Conservation (phyloP, 2,797 vertebrate genomes). For the Hemibagrus guttatus region DNA sequence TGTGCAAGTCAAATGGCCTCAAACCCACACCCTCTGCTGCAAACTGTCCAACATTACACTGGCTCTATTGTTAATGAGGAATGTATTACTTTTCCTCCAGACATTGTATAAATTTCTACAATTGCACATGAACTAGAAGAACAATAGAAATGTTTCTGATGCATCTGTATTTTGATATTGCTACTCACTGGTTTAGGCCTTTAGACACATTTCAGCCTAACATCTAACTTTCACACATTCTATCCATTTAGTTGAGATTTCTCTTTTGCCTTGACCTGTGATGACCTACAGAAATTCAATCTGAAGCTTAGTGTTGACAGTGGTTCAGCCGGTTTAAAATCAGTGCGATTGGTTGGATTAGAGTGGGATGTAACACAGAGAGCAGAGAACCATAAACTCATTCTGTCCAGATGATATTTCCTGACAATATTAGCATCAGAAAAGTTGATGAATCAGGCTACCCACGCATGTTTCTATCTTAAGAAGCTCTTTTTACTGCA, state of each 20-base stretch:
- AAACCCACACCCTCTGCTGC: not conserved
- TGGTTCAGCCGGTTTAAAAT: not conserved
- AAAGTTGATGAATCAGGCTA: slow-evolving; percentile 22
- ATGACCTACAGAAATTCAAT: not conserved
- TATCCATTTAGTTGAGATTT: not conserved
- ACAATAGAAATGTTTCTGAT: not conserved
- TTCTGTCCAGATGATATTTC: slow-evolving; percentile 11
- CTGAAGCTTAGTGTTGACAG: not conserved
- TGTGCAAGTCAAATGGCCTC: not conserved
- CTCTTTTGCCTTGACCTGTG: not conserved
- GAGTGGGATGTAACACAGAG: not conserved
- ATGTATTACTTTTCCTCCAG: slow-evolving; percentile 20
- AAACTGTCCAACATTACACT: not conserved
- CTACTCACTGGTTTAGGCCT: not conserved
- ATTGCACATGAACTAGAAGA: not conserved
- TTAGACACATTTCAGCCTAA: not conserved
- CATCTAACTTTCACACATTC: not conserved
- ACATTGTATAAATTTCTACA: slow-evolving; percentile 5
- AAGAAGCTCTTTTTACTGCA: slow-evolving; percentile 5
- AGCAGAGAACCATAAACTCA: slow-evolving; percentile 15
- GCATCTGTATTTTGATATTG: not conserved
- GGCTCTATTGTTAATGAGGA: slow-evolving; percentile 1
- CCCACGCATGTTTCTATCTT: slow-evolving; percentile 30
- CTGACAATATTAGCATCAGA: slow-evolving; percentile 8
- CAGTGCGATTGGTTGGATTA: not conserved